Base-by-base conservation (phyloP, 2,113 vertebrate species). In the Hyperopisus bebe region DNA sequence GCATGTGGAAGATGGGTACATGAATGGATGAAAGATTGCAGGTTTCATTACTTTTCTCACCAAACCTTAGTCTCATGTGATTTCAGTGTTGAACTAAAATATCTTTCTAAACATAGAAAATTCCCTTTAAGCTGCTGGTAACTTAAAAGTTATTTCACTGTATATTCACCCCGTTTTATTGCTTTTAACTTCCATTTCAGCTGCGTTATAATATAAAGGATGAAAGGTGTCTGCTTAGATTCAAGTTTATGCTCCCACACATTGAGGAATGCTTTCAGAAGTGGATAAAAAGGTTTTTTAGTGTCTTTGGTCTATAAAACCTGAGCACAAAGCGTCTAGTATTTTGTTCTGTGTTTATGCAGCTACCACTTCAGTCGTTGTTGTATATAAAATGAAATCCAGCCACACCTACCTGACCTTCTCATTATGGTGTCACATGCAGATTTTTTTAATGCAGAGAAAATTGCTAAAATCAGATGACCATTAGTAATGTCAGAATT, bases 191-290 rank as follows among this genome's bases (percentile, higher is more conserved):
- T 87, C 85, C 39, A 47, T 53, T 87, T 87, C 50, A 17, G 50
- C 85, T 15, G 48, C 31, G 85, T 87, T 87, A 87, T 87, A 50
- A 51, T 53, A 87, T 87, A 53, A 53, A 55, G 21, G 24, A 87
- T 87, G 50, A 87, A 87, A 53, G 85, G 85, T 53, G 85, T 53
- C 24, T 53, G 27, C 85, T 87, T n/a, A 53, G 48, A n/a, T 87
- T 48, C 85, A 53, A 51, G 47, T 27, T 53, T 87, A 48, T 31
- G 50, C 27, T 53, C 13, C 48, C 27, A 53, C 50, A 53, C 27
- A 48, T 6, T 39, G 85, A 87, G 24, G 15, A 53, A 53, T 87
- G 47, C 47, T 87, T 19, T 53, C 7, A 35, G 47, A 87, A 35
- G 85, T 27, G 24, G 85, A 51, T 87, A 35, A 53, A 87, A 48